Percentiles rank a stretch among this genome's conserved stretches.
phyloP scores from a whole-genome alignment of 2,888 invertebrate genomes.

The Eupithecia insigniata region DNA sequence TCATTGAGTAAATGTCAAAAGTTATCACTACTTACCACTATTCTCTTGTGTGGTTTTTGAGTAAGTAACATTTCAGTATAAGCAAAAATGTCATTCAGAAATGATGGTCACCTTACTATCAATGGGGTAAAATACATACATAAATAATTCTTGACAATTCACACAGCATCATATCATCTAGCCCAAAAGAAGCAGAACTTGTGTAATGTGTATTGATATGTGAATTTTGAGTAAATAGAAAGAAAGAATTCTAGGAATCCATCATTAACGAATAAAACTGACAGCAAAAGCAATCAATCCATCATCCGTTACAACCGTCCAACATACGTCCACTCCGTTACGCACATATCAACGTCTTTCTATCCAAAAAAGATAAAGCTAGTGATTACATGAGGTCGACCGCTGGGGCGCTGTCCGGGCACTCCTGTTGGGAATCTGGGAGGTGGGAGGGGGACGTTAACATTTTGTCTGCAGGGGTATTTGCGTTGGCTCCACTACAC shows the following conservation, averaged over 20 bases:
- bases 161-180: not conserved
- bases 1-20: not conserved
- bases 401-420: constrained; percentile 42
- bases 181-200: not conserved
- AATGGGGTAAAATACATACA: not conserved
- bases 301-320: constrained; percentile 43
- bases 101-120: constrained; percentile 29
- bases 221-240: not conserved
- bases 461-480: constrained; percentile 22
- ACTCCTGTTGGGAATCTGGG: constrained; percentile 37
- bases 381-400: constrained; percentile 40
- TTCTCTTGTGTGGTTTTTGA: not conserved
- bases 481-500: constrained; percentile 39
- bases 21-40: not conserved
- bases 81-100: constrained; percentile 36
- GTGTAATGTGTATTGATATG: not conserved
- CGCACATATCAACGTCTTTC: constrained; percentile 81
- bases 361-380: constrained; percentile 73
- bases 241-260: not conserved
- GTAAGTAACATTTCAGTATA: not conserved
- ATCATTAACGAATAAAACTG: constrained; percentile 8
- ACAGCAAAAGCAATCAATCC: constrained; percentile 56
- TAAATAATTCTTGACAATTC: not conserved
- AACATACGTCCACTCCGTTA: constrained; percentile 79
- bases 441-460: constrained; percentile 33